phyloP scores from a whole-genome alignment of 2,113 vertebrate species.

The Uria lomvia region DNA sequence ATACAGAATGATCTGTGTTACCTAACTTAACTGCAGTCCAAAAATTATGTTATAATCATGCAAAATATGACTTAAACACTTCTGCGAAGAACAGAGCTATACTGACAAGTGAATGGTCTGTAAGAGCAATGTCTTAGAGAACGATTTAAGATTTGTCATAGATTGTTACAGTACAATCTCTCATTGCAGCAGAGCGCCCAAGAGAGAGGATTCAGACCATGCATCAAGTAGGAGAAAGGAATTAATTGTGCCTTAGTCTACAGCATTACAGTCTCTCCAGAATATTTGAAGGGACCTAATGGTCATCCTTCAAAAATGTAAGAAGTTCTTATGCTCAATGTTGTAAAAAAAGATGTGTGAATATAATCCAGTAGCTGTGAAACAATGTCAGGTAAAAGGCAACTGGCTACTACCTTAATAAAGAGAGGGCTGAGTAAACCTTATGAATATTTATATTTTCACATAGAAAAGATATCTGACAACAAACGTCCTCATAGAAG shows the following conservation, averaged over 20 bases:
- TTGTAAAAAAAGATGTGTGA: background rate
- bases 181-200: background rate
- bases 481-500: background rate
- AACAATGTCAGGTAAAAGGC: background rate
- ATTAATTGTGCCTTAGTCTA: background rate
- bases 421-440: background rate
- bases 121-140: background rate
- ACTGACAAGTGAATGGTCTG: background rate
- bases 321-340: background rate
- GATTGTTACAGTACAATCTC: background rate
- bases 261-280: background rate
- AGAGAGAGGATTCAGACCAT: background rate
- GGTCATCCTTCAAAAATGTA: background rate
- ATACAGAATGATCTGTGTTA: background rate
- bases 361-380: background rate
- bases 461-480: background rate
- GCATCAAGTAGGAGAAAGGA: background rate
- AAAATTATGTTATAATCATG: background rate
- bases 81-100: background rate
- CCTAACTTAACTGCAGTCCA: background rate
- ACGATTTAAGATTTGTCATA: background rate
- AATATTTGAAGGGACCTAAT: background rate
- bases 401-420: background rate
- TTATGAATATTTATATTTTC: background rate
- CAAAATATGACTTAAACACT: background rate